These are phyloP conservation scores for Colistium nudipinnis DNA, from an alignment of 2,113 vertebrate species.

Conservation along the genomic window DNA sequence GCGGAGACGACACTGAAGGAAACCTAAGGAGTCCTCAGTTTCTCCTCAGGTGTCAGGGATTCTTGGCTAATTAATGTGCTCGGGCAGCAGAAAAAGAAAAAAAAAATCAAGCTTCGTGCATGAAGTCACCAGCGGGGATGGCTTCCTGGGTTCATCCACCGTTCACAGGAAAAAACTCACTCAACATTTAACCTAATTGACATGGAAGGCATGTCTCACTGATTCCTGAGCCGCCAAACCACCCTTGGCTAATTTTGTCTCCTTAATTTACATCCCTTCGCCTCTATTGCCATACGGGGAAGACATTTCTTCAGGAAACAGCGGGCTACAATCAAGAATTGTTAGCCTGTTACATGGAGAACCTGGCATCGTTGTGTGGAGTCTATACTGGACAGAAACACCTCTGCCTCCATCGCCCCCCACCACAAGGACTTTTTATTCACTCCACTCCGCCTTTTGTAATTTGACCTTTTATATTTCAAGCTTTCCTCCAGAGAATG, in stretches of 20 bases:
- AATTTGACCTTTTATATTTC: conserved; percentile 16
- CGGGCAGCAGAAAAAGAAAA: not conserved
- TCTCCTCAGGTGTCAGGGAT: not conserved
- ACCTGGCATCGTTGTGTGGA: not conserved
- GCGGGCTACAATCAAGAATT: not conserved
- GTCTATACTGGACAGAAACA: conserved; percentile 20
- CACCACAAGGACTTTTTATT: conserved; percentile 8
- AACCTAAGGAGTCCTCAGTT: conserved; percentile 1
- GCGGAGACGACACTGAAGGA: not conserved
- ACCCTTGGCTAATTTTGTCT: conserved; percentile 19
- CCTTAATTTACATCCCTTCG: conserved; percentile 26
- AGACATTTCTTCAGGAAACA: conserved; percentile 17
- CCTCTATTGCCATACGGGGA: not conserved
- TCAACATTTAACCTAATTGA: conserved; percentile 33
- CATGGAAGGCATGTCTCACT: conserved; percentile 6
- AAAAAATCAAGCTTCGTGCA: not conserved
- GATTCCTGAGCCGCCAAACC: conserved; percentile 4
- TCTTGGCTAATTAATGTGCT: conserved; percentile 1
- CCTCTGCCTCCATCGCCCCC: not conserved
- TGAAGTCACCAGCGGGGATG: conserved; percentile 27
- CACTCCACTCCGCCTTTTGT: not conserved
- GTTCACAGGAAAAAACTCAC: conserved; percentile 31
- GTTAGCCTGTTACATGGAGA: not conserved
- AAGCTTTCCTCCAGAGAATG: conserved; percentile 1
- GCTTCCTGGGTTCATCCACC: conserved; percentile 24